These are phyloP conservation scores for Philereme vetulata DNA, from an alignment of 2,888 invertebrate genomes.

Conservation along the genomic window DNA sequence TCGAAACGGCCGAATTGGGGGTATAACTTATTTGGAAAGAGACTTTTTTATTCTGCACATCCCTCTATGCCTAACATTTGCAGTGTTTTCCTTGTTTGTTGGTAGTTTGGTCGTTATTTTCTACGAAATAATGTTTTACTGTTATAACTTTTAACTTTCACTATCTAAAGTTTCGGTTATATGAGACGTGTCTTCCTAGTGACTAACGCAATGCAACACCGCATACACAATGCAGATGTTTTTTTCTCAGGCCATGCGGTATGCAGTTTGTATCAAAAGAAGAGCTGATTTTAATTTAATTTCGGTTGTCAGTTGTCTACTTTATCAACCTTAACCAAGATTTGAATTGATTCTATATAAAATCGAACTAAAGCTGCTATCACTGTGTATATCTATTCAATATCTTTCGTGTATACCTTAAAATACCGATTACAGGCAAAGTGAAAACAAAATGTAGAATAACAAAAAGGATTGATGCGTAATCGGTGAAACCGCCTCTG, in stretches of 20 bases:
- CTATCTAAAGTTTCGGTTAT: constrained; percentile 22
- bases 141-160: constrained; percentile 15
- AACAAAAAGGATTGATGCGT: constrained; percentile 11
- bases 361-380: too few relatives aligned
- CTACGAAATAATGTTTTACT: constrained; percentile 20
- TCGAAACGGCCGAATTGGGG: constrained; percentile 76
- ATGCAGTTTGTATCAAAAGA: constrained; percentile 1
- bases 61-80: constrained; percentile 61
- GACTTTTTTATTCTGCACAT: constrained; percentile 69
- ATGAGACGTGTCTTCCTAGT: constrained; percentile 15
- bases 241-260: constrained; percentile 9
- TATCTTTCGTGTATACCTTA: too few relatives aligned
- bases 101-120: constrained; percentile 42
- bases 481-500: constrained; percentile 27
- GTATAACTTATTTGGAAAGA: constrained; percentile 76
- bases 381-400: too few relatives aligned
- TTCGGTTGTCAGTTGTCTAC: background rate
- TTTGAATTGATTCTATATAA: background rate
- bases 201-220: constrained; percentile 24
- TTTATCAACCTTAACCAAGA: background rate
- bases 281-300: constrained; percentile 1
- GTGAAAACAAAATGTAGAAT: background rate
- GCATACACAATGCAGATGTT: background rate
- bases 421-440: too few relatives aligned
- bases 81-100: constrained; percentile 57